Conservation (phyloP, 2,888 invertebrate genomes). For the Rotaria magnacalcarata region DNA sequence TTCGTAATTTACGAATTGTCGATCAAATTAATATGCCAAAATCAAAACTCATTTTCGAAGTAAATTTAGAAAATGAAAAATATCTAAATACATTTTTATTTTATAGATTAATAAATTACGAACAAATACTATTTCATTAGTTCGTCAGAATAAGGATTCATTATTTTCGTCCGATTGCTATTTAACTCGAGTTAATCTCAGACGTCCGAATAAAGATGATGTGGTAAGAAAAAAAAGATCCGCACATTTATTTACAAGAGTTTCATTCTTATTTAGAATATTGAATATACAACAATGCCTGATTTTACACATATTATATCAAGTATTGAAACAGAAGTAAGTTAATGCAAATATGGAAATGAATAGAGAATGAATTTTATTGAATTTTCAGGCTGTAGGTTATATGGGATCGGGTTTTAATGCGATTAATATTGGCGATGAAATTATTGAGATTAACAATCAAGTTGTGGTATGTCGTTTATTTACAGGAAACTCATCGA, state of each 20-base stretch:
- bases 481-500: background rate
- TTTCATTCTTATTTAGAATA: slow-evolving; percentile 9
- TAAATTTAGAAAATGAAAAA: background rate
- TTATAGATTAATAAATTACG: background rate
- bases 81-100: too few relatives aligned
- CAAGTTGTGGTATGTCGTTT: slow-evolving; percentile 62
- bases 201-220: slow-evolving; percentile 34
- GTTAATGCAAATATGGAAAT: too few relatives aligned
- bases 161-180: slow-evolving; percentile 35
- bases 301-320: slow-evolving; percentile 36
- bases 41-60: background rate
- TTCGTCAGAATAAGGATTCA: slow-evolving; percentile 35
- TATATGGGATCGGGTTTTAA: slow-evolving; percentile 30
- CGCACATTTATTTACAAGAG: background rate
- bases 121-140: background rate
- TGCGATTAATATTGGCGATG: slow-evolving; percentile 69
- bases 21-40: slow-evolving; percentile 32
- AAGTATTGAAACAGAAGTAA: slow-evolving; percentile 32
- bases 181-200: slow-evolving; percentile 19
- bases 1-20: background rate
- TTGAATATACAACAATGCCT: slow-evolving; percentile 34
- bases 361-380: background rate
- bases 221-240: background rate
- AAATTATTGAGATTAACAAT: slow-evolving; percentile 80
- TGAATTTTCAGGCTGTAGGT: background rate